phyloP scores from a whole-genome alignment of 2,113 vertebrate species.

The Lathamus discolor region DNA sequence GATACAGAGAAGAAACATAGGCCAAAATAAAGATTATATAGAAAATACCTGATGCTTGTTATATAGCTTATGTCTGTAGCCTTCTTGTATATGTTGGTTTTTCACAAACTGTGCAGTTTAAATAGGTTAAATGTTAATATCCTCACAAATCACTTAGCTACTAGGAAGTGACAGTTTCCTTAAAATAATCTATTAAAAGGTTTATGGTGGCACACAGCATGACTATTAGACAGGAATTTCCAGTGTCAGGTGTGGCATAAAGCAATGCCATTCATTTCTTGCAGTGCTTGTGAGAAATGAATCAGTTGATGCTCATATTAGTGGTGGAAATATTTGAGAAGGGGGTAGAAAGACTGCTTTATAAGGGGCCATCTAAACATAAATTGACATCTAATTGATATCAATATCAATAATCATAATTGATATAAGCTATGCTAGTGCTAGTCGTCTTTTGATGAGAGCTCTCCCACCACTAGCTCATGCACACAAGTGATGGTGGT shows the following conservation, averaged over 20 bases:
- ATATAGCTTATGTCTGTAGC: background rate
- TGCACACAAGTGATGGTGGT: background rate
- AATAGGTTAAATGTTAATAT: background rate
- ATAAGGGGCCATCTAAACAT: background rate
- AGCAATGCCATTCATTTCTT: background rate
- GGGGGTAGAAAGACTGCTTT: background rate
- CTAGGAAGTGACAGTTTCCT: background rate
- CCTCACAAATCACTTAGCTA: background rate
- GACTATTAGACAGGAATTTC: background rate
- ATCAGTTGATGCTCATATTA: rapidly evolving
- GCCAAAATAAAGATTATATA: background rate
- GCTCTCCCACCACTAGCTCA: background rate
- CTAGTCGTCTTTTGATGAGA: rapidly evolving
- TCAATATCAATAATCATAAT: too few relatives aligned
- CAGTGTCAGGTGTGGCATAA: background rate
- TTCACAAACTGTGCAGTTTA: background rate
- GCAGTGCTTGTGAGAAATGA: background rate
- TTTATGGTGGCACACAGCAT: background rate
- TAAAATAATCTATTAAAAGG: background rate
- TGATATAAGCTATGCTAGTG: background rate
- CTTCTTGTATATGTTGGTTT: background rate
- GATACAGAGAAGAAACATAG: background rate
- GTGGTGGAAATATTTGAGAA: rapidly evolving
- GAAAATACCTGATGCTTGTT: background rate
- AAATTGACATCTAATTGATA: background rate